Evolutionary conservation across 2,888 invertebrate species (phyloP).

Genomic region (Eupeodes luniger): DNA sequence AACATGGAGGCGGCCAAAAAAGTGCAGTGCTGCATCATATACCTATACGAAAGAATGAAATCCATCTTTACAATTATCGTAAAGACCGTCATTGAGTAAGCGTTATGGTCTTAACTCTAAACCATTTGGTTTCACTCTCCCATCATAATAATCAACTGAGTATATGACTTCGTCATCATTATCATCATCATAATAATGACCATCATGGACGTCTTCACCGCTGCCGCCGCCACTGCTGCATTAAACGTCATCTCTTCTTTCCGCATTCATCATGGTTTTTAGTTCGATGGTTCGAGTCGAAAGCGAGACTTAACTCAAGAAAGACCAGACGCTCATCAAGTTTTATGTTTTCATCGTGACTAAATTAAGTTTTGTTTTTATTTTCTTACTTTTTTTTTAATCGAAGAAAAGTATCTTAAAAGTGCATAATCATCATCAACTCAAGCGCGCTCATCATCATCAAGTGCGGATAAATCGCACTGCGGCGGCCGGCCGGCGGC

Average conservation of each 20-base stretch:
- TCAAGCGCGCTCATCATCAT: slow-evolving; percentile 64
- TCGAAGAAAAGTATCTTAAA: slow-evolving; percentile 36
- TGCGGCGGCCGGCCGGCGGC: no score
- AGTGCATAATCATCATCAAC: slow-evolving; percentile 73
- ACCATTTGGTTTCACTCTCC: slow-evolving; percentile 56
- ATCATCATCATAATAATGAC: slow-evolving; percentile 15
- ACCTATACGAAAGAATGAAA: slow-evolving; percentile 12
- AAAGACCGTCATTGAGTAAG: slow-evolving; percentile 71
- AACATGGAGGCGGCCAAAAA: slow-evolving; percentile 56
- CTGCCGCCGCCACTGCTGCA: neutral
- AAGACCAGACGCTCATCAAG: slow-evolving; percentile 75
- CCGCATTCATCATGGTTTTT: slow-evolving; percentile 65
- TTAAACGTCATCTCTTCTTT: slow-evolving; percentile 42
- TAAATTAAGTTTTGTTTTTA: slow-evolving; percentile 54
- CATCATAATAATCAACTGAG: slow-evolving; percentile 61
- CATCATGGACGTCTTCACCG: slow-evolving; percentile 25
- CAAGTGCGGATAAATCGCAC: slow-evolving; percentile 36
- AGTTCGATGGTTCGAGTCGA: neutral
- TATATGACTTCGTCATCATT: slow-evolving; percentile 49
- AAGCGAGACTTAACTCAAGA: slow-evolving; percentile 1
- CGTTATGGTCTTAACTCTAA: slow-evolving; percentile 58
- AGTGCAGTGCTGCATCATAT: neutral
- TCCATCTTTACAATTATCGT: slow-evolving; percentile 67
- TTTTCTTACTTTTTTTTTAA: neutral
- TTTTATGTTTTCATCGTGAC: slow-evolving; percentile 75